Evolutionary conservation across 2,797 vertebrate genomes (phyloP), one percentile per base, ranked within the genome.

Genomic region (Brachymystax lenok): DNA sequence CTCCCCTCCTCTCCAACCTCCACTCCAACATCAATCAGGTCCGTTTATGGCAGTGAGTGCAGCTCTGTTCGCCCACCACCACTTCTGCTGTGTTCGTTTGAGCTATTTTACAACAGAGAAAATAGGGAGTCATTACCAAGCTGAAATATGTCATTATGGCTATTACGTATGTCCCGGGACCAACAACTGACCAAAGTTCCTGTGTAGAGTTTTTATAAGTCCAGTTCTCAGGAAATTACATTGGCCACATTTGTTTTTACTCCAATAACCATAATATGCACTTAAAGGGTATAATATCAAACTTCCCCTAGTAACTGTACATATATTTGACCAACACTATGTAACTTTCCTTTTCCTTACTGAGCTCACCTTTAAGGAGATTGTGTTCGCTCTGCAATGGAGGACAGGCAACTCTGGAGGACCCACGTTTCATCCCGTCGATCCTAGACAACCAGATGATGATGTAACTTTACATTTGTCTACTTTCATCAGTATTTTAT

Each of bases 111-210:
- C 28, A 17, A 35, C 54, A 33, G 27, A 19, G 52, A 28, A 56
- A 59, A 73, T 73, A 33, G 52, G 17, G 21, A 28, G 71, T 3
- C 59, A 73, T 73, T 73, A 61, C 35, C 3, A 12, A 13, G 69
- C 71, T 24, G 19, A 73, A 33, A 73, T 73, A 73, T 54, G 28
- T 73, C n/a, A 73, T 73, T 35, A 61, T 61, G 40, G 52, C 52
- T 30, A 73, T 59, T 56, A 16, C 28, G 17, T 61, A 28, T 0
- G 19, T 7, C 54, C 19, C 54, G 7, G 17, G 54, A 59, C 54
- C 30, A 19, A 3, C 5, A 17, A 69, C 68, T 28, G 50, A 14
- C 71, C 71, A 21, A 33, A 33, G 54, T 5, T n/a, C 19, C 71
- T 61, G 27, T 61, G 28, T 61, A 16, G 50, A 50, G 30, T 17